Evolutionary conservation across 1,140 invertebrate species (phyloP).

Genomic region (Drosophila seguyi): DNA sequence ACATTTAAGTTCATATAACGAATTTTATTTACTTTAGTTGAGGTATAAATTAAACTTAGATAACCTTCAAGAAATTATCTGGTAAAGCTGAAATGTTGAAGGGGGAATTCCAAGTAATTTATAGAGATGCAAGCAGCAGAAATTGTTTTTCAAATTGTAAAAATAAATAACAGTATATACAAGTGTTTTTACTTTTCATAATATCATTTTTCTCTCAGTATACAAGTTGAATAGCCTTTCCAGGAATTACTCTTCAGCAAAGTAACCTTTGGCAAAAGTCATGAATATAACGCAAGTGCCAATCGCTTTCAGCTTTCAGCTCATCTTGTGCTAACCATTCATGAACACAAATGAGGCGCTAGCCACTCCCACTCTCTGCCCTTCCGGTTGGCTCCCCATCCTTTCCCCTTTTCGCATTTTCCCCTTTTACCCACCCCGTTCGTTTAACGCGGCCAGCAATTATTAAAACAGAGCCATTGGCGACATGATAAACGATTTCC

Average conservation of each 20-base stretch:
- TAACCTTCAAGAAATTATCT: neutral
- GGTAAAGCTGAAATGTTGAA: neutral
- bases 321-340: conserved; percentile 26
- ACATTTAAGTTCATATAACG: neutral
- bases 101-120: neutral
- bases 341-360: conserved; percentile 28
- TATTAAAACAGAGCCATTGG: conserved; percentile 82
- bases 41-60: neutral
- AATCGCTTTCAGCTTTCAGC: conserved; percentile 28
- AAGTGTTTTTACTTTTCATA: too few species aligned
- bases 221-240: conserved; percentile 1
- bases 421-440: neutral
- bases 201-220: neutral
- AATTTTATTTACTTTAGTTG: neutral
- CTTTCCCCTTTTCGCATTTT: neutral
- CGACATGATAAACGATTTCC: conserved; percentile 84
- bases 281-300: conserved; percentile 26
- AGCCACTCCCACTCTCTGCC: conserved; percentile 5
- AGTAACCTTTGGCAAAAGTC: conserved; percentile 8
- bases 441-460: conserved; percentile 64
- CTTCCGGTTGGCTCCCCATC: neutral
- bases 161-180: too few species aligned
- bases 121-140: neutral
- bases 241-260: too few species aligned
- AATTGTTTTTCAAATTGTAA: neutral